These are phyloP conservation scores for Leptodactylus fuscus DNA, from an alignment of 2,113 vertebrate genomes.

Conservation along the genomic window DNA sequence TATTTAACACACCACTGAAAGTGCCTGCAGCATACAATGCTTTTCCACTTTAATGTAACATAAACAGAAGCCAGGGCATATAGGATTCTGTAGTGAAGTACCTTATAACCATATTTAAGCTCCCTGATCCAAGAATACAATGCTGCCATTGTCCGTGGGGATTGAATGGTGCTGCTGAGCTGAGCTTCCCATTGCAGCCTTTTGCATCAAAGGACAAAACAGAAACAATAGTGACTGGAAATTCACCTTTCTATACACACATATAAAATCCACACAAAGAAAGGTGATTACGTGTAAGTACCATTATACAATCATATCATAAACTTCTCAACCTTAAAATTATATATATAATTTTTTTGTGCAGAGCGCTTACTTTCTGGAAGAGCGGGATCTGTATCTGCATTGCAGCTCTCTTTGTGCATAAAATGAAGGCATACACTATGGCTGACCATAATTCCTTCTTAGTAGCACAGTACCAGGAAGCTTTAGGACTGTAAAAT, in stretches of 20 bases:
- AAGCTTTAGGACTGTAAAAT: background rate
- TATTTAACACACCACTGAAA: constrained; percentile 26
- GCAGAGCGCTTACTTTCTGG: background rate
- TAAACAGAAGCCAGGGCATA: constrained; percentile 18
- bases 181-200: background rate
- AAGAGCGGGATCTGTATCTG: background rate
- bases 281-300: background rate
- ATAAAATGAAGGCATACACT: background rate
- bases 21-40: constrained; percentile 19
- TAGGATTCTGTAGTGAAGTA: constrained; percentile 42
- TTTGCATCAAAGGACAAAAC: constrained; percentile 26
- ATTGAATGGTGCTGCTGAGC: constrained; percentile 43
- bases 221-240: constrained; percentile 8
- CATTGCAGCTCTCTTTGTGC: constrained; percentile 8
- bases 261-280: constrained; percentile 2
- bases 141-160: constrained; percentile 38
- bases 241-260: background rate
- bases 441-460: background rate
- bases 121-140: constrained; percentile 46
- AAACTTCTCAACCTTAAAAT: no score
- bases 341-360: background rate
- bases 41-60: constrained; percentile 12
- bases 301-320: background rate
- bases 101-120: constrained; percentile 47
- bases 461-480: background rate